Evolutionary conservation across 2,888 invertebrate species (phyloP), one percentile per base, ranked within the genome.

Genomic region (Syritta pipiens): DNA sequence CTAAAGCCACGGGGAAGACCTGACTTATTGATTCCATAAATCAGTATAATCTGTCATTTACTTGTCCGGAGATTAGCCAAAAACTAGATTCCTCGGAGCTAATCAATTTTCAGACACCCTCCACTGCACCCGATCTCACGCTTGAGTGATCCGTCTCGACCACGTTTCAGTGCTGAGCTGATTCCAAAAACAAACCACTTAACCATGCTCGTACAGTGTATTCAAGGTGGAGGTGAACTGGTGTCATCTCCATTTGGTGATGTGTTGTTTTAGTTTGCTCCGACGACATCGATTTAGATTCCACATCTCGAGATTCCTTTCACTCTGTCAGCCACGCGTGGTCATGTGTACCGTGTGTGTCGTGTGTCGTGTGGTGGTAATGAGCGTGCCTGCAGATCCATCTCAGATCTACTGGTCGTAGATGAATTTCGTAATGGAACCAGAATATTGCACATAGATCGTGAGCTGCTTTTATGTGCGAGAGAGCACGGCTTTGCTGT

Each of bases 221-320:
- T 57, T 76, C 57, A 71, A 71, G 76, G 76, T 76, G 10, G 69
- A 71, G 76, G 63, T 63, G 26, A 76, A 76, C 69, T 42, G 44
- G 76, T 71, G 63, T 59, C 69, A 63, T 76, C 76, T 71, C 53
- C 24, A 59, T 46, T 62, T 37, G 46, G 10, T 26, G 2, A 28
- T 26, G 40, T 46, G 9, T 4, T 3, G 26, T 30, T 9, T 49
- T 7, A 51, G 10, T 40, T 40, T 20, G 10, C 19, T 7, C 3
- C 37, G 9, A 35, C 37, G 37, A 30, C 35, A 62, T 9, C 7
- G 19, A 37, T 26, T 42, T 62, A 26, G 26, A 37, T 40, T 24
- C 9, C 12, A 55, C 4, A 5, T 55, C 35, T 26, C n/a, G 12
- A 57, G 57, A 57, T 44, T 42, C 57, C 57, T 57, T 57, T 57